Base-by-base conservation (phyloP, 2,113 vertebrate genomes). In the Salvelinus alpinus region DNA sequence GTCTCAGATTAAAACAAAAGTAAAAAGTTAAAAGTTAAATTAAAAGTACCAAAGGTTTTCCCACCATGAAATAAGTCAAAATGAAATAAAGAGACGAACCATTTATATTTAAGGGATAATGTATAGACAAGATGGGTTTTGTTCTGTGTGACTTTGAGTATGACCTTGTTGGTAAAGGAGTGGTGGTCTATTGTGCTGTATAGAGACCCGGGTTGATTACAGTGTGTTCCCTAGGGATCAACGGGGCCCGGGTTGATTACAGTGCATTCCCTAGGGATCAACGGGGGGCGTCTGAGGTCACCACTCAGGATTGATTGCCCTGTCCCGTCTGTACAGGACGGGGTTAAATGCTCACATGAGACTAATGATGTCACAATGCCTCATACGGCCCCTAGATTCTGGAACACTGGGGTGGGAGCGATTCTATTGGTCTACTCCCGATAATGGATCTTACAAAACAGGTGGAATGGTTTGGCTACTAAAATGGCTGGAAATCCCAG, bases 21-120 rank as follows among this genome's bases (percentile, higher is more conserved):
- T 80, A 44, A 74, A 62, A 31, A 5, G 4, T 5, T 24, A 78
- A 89, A 91, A 88, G 24, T 24, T 24, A 24, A 1, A 25, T 25
- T 25, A 91, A 90, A 91, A 88, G 84, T 14, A 54, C 48, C 14
- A 54, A 54, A 18, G 3, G 14, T 16, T 54, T 54, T 54, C 85
- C 85, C 88, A 91, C 83, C 73, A 72, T 70, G 82, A 84, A 85
- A 89, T 89, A 89, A 90, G 81, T 92, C 91, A 88, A 85, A 76
- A 66, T 83, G 86, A 85, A 88, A 88, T 88, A 88, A 88, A 89
- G 85, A 91, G 87, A 91, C 88, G 85, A 86, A 14, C 88, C 82
- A 83, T 88, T 88, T 88, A 78, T 73, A 79, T 87, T 86, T 81
- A 88, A 88, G 87, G 84, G 86, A 77, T 80, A 6, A 20, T 34